These are phyloP conservation scores for Emydoidea blandingii DNA, from an alignment of 2,797 vertebrate species.

Conservation along the genomic window DNA sequence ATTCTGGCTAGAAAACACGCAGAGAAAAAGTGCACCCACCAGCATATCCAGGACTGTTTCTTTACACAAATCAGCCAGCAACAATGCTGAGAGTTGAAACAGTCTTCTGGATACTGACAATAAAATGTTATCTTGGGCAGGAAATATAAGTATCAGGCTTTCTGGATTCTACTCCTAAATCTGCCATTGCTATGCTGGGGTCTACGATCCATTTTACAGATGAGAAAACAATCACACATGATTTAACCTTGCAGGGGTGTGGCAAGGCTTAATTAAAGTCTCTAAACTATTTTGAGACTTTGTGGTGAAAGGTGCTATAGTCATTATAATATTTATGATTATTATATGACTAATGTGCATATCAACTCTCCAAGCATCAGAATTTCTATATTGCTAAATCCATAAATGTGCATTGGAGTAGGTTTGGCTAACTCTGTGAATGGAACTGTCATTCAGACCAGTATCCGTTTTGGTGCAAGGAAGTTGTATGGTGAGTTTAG, in stretches of 20 bases:
- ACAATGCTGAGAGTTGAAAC: background rate
- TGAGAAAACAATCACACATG: background rate
- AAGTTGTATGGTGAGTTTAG: background rate
- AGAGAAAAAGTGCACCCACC: background rate
- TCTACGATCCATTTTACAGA: background rate
- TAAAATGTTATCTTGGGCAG: background rate
- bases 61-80: background rate
- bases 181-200: background rate
- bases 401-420: background rate
- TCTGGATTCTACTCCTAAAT: background rate
- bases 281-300: background rate
- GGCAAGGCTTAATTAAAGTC: background rate
- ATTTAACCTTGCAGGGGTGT: background rate
- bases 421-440: background rate
- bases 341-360: background rate
- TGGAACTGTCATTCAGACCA: background rate
- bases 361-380: background rate
- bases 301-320: background rate
- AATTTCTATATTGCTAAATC: background rate
- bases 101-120: background rate
- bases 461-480: background rate
- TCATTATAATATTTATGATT: background rate
- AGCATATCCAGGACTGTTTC: fast-evolving
- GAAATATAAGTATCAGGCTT: background rate
- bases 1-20: background rate